These are phyloP conservation scores for Macrosoma leucophasiata DNA, from an alignment of 2,888 invertebrate genomes.

Conservation along the genomic window DNA sequence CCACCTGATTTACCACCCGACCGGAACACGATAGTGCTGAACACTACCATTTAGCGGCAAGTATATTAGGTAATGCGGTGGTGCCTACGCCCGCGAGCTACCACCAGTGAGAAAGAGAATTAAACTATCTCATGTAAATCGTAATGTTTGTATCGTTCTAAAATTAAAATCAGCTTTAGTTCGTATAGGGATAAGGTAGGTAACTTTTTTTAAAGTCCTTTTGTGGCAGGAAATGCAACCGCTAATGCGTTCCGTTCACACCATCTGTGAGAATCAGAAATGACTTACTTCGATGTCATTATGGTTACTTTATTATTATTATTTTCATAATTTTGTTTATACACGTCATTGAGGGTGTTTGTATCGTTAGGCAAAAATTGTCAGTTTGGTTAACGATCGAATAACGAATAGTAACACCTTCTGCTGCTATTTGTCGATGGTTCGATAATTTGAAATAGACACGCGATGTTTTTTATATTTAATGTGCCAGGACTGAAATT, in stretches of 20 bases:
- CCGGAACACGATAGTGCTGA: too few relatives aligned
- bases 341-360: constrained; percentile 39
- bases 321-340: constrained; percentile 50
- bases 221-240: constrained; percentile 46
- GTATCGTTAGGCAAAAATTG: constrained; percentile 55
- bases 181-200: too few relatives aligned
- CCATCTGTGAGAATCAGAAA: constrained; percentile 56
- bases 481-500: neutral
- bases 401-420: constrained; percentile 39
- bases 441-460: constrained; percentile 22
- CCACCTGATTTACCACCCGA: too few relatives aligned
- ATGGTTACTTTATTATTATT: constrained; percentile 39
- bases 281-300: constrained; percentile 42
- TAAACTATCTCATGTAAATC: too few relatives aligned
- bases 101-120: too few relatives aligned
- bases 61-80: too few relatives aligned
- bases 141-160: too few relatives aligned
- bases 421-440: constrained; percentile 39
- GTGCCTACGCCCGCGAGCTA: too few relatives aligned
- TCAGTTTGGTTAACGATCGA: constrained; percentile 41
- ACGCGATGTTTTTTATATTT: constrained; percentile 25
- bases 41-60: too few relatives aligned
- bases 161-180: too few relatives aligned
- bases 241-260: constrained; percentile 56
- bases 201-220: constrained; percentile 29